These are phyloP conservation scores for Pocillopora meandrina DNA, from an alignment of 92 coral and sea anemone species.

Conservation along the genomic window DNA sequence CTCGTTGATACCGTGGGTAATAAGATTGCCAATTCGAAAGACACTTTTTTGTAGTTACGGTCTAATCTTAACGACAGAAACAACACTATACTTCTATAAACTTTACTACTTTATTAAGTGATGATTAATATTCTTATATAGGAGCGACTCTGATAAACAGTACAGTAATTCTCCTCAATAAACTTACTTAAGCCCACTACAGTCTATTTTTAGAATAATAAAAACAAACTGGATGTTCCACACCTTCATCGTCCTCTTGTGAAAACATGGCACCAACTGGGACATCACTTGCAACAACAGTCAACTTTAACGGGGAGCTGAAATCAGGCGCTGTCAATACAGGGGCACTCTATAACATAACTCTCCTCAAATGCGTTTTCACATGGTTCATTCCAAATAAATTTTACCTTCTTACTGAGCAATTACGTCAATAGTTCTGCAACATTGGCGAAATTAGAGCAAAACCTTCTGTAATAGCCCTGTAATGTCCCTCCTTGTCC, in stretches of 20 bases:
- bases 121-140: too few relatives aligned
- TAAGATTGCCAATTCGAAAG: too few relatives aligned
- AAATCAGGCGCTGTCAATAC: conserved; percentile 59
- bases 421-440: conserved; percentile 26
- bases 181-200: too few relatives aligned
- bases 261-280: conserved; percentile 55
- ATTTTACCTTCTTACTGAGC: conserved; percentile 36
- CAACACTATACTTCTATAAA: too few relatives aligned
- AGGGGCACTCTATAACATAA: conserved; percentile 49
- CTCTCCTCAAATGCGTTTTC: conserved; percentile 56
- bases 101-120: too few relatives aligned
- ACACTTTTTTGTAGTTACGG: too few relatives aligned
- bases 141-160: too few relatives aligned
- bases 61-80: too few relatives aligned
- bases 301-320: conserved; percentile 38
- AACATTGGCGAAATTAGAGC: conserved; percentile 44
- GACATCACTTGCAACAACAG: conserved; percentile 64
- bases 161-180: too few relatives aligned
- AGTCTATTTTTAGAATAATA: neutral
- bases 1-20: too few relatives aligned
- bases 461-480: conserved; percentile 62
- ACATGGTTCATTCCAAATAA: conserved; percentile 50
- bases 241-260: conserved; percentile 10
- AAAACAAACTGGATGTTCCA: conserved; percentile 40
- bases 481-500: conserved; percentile 43